Conservation (phyloP, 2,888 invertebrate genomes). For the Barypeithes pellucidus region DNA sequence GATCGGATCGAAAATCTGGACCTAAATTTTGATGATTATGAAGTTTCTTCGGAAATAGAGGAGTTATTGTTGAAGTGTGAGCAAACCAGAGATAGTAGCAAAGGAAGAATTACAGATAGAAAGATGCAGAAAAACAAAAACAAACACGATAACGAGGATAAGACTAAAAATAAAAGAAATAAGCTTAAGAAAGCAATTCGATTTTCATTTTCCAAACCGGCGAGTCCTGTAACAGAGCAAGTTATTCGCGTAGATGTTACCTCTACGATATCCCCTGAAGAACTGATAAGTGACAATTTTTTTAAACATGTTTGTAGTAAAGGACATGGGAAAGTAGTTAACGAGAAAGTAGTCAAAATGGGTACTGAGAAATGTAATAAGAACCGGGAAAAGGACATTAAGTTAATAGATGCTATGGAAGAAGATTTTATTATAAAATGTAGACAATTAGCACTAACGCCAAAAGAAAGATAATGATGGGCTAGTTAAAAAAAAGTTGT, state of each 20-base stretch:
- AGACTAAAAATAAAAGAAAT: slow-evolving; percentile 53
- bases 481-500: no score
- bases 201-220: slow-evolving; percentile 66
- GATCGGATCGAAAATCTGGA: slow-evolving; percentile 47
- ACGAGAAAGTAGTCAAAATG: slow-evolving; percentile 24
- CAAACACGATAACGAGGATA: slow-evolving; percentile 35
- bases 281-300: slow-evolving; percentile 4
- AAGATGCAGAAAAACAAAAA: slow-evolving; percentile 44
- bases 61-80: slow-evolving; percentile 59
- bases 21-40: slow-evolving; percentile 57
- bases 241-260: slow-evolving; percentile 69
- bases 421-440: slow-evolving; percentile 62
- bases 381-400: slow-evolving; percentile 28
- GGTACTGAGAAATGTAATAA: neutral
- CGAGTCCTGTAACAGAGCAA: slow-evolving; percentile 68
- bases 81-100: slow-evolving; percentile 24
- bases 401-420: slow-evolving; percentile 49
- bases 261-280: slow-evolving; percentile 65
- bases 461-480: slow-evolving; percentile 51
- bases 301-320: slow-evolving; percentile 29
- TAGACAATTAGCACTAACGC: slow-evolving; percentile 60
- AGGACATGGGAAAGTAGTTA: slow-evolving; percentile 12
- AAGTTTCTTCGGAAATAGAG: slow-evolving; percentile 65
- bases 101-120: slow-evolving; percentile 26
- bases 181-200: slow-evolving; percentile 63